These are phyloP conservation scores for Florisuga fusca DNA, from an alignment of 2,797 vertebrate genomes.

Conservation along the genomic window DNA sequence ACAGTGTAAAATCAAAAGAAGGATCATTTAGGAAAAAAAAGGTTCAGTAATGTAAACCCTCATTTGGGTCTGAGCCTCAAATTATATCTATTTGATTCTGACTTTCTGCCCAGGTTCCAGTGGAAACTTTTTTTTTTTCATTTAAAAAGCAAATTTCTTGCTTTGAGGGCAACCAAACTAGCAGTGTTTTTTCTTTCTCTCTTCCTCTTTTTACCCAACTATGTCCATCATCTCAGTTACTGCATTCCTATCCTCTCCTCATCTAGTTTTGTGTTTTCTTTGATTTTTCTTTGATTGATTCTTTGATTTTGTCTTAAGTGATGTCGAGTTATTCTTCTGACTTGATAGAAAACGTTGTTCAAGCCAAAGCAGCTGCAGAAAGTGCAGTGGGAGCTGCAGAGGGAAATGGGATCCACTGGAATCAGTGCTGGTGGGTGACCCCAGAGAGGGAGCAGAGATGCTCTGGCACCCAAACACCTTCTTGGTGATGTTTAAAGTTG, in stretches of 20 bases:
- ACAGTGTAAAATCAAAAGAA: constrained; percentile 69
- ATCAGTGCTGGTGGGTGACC: background rate
- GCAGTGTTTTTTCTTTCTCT: background rate
- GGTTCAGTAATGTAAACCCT: constrained; percentile 60
- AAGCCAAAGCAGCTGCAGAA: constrained; percentile 50
- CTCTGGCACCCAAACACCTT: fast-evolving
- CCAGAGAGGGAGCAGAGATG: fast-evolving
- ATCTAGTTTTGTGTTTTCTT: constrained; percentile 9
- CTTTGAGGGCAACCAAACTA: constrained; percentile 38
- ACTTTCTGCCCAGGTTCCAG: constrained; percentile 70
- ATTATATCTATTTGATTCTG: constrained; percentile 71
- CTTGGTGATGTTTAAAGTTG: background rate
- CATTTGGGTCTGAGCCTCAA: constrained; percentile 62
- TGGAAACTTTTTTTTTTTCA: constrained; percentile 62
- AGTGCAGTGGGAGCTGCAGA: background rate
- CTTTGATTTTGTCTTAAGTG: background rate
- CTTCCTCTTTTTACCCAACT: background rate
- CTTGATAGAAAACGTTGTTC: constrained; percentile 27
- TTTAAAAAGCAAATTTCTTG: constrained; percentile 46
- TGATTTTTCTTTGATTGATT: background rate
- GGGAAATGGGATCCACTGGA: background rate
- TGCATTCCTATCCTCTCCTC: background rate
- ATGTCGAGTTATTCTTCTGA: background rate
- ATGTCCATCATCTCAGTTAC: background rate
- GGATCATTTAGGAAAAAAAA: background rate